Base-by-base conservation (phyloP, 2,797 vertebrate species). In the Lophotriccus pileatus region DNA sequence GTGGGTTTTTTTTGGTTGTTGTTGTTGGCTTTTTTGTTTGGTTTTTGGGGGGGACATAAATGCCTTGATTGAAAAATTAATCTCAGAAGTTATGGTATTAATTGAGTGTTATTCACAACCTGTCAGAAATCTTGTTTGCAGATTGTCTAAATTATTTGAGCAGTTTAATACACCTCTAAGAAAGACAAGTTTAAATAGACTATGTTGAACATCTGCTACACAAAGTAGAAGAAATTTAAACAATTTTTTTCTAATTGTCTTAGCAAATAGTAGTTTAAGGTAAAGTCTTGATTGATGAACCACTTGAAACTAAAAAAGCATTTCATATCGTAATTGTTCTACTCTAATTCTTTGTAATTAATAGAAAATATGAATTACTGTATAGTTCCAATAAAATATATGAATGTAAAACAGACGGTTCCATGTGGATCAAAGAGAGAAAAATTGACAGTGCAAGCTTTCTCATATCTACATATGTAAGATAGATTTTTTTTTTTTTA, bases 71-170 rank as follows among this genome's bases (percentile, higher is more conserved):
- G 49, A 82, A 89, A 89, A 96, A 95, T 84, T 81, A 91, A 78
- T 89, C 74, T 96, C 69, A 76, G 82, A 95, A 96, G 21, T 95
- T 92, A 75, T 39, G 68, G 11, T 93, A 94, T 84, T 94, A 95
- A 94, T 88, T 93, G 91, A 87, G 68, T 93, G 87, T 94, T 96
- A 66, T 95, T 96, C 94, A 87, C 93, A 95, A 90, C 93, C 87
- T 94, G 93, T 95, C 96, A 96, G 77, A 93, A 95, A 78, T 90
- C 92, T 87, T 94, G 93, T 96, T 97, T 95, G 93, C 94, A 95
- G 92, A 94, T 95, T 96, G 96, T 96, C 95, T 95, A 91, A 95
- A 93, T 96, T 96, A 95, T 72, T 91, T 91, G 77, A 95, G 87
- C 87, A 83, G 87, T 90, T 95, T 85, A 95, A 79, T 83, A 78